These are phyloP conservation scores for Noctua janthina DNA, from an alignment of 2,888 invertebrate genomes.

Conservation along the genomic window DNA sequence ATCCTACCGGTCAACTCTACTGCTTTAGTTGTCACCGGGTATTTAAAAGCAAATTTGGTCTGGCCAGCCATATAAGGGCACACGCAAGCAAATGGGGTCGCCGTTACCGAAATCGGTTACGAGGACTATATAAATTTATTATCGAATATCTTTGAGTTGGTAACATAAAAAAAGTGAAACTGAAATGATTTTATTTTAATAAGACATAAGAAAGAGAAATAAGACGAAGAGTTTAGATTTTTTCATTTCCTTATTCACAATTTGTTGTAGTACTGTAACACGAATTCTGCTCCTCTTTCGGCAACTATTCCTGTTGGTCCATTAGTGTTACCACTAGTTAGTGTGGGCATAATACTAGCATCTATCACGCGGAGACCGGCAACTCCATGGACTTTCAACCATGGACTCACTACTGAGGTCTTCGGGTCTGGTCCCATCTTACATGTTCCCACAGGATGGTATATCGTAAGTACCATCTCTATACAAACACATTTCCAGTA, in stretches of 20 bases:
- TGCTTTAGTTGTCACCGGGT: too few relatives aligned
- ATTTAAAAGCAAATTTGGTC: too few relatives aligned
- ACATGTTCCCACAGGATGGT: constrained; percentile 92
- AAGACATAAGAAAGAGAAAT: not conserved
- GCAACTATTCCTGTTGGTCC: constrained; percentile 95
- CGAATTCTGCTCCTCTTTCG: constrained; percentile 93
- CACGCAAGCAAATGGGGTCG: too few relatives aligned
- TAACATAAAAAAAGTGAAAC: not conserved
- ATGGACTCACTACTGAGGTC: constrained; percentile 86
- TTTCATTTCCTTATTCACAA: not conserved
- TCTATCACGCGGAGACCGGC: constrained; percentile 92
- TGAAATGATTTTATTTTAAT: not conserved
- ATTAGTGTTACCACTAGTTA: constrained; percentile 94
- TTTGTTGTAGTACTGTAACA: constrained; percentile 86
- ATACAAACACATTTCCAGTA: constrained; percentile 81
- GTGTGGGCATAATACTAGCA: constrained; percentile 94
- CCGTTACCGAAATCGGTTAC: too few relatives aligned
- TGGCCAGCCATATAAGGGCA: too few relatives aligned
- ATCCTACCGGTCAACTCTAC: too few relatives aligned
- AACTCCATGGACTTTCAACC: constrained; percentile 92
- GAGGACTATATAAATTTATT: too few relatives aligned
- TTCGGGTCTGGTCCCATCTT: constrained; percentile 88
- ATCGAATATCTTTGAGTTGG: too few relatives aligned
- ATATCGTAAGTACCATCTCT: constrained; percentile 88
- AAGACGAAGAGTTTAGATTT: not conserved